Percentiles rank a stretch among this genome's conserved stretches.
Conservation (phyloP, 2,797 vertebrate genomes). For the Aselliscus stoliczkanus region DNA sequence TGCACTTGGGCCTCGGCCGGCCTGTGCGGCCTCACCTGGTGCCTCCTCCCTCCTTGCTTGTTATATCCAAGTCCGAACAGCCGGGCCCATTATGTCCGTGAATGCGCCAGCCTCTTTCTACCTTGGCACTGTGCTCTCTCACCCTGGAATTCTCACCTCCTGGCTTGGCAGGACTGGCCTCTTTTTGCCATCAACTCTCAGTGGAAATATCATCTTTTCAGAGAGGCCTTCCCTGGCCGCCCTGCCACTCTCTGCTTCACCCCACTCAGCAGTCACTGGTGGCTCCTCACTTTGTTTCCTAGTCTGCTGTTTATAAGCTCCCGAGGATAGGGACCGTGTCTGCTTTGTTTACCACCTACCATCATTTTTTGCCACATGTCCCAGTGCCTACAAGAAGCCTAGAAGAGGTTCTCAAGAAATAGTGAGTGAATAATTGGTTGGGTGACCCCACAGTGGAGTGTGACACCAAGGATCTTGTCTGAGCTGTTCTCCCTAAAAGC, state of each 20-base stretch:
- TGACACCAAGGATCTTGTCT: neutral
- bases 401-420: neutral
- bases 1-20: accelerated
- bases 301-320: neutral
- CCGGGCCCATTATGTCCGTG: neutral
- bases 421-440: neutral
- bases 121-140: accelerated
- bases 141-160: neutral
- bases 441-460: neutral
- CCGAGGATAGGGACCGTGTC: neutral
- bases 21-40: neutral
- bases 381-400: neutral
- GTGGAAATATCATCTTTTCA: neutral
- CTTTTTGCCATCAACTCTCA: neutral
- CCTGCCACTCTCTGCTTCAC: neutral
- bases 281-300: neutral
- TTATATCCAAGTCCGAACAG: accelerated
- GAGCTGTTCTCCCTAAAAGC: neutral
- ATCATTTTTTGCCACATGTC: neutral
- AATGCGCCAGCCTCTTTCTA: neutral
- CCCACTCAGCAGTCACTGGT: neutral
- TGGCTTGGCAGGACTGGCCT: neutral
- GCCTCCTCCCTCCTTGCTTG: neutral
- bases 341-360: neutral
- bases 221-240: neutral